These are phyloP conservation scores for Rotaria socialis DNA, from an alignment of 2,888 invertebrate genomes.

Conservation along the genomic window DNA sequence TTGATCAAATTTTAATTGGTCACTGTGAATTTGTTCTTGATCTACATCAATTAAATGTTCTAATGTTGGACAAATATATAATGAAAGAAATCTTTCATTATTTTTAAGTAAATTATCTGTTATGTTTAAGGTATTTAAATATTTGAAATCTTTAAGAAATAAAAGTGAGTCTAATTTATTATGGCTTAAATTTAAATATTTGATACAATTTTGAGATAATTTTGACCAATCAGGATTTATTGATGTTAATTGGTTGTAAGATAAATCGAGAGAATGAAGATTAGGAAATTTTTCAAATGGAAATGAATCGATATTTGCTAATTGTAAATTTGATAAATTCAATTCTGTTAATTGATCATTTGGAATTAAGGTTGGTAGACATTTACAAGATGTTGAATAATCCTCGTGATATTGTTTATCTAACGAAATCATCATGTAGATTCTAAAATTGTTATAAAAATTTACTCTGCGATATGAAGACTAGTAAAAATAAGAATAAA, in stretches of 20 bases:
- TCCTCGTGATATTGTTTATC: neutral
- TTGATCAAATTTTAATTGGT: neutral
- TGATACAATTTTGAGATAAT: neutral
- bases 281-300: conserved; percentile 14
- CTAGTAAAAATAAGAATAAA: no score
- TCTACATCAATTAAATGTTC: neutral
- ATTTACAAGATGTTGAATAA: neutral
- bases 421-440: neutral
- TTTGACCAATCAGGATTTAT: neutral
- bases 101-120: neutral
- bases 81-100: neutral
- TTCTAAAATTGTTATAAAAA: neutral
- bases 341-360: neutral
- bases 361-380: neutral
- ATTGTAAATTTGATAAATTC: neutral
- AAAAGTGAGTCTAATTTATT: neutral
- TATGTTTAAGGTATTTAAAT: neutral
- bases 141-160: conserved; percentile 11
- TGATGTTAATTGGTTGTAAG: neutral
- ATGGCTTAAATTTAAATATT: neutral
- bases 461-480: no score
- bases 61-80: neutral
- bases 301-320: neutral
- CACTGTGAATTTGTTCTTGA: neutral
- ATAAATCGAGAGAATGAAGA: neutral